phyloP scores from a whole-genome alignment of 2,113 vertebrate genomes.

The Anoura caudifer region DNA sequence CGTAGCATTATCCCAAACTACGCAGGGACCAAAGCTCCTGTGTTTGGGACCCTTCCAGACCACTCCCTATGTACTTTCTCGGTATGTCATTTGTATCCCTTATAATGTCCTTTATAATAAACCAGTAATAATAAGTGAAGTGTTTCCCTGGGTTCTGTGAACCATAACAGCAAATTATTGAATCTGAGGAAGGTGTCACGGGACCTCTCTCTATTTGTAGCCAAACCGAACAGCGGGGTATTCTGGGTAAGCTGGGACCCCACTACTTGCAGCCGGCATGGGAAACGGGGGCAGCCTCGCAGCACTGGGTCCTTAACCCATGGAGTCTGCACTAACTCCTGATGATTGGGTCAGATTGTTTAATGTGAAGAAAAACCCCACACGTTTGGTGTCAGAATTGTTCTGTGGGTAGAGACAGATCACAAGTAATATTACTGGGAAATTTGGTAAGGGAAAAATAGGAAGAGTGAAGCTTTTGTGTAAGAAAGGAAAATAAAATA shows the following conservation, averaged over 20 bases:
- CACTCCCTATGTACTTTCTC: background rate
- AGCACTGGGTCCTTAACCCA: background rate
- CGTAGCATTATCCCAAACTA: background rate
- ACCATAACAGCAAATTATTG: background rate
- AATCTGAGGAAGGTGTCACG: background rate
- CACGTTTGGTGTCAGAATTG: background rate
- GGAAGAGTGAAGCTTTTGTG: background rate
- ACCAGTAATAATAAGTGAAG: background rate
- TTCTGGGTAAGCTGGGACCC: background rate
- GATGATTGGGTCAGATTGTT: background rate
- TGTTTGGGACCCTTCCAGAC: background rate
- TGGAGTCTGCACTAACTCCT: background rate
- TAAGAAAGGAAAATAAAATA: background rate
- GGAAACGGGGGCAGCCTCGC: background rate
- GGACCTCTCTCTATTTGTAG: background rate
- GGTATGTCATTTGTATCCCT: background rate
- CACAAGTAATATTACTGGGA: background rate
- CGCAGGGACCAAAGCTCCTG: background rate
- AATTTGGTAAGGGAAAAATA: background rate
- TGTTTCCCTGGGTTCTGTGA: background rate
- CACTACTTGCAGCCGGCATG: background rate
- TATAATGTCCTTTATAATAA: background rate
- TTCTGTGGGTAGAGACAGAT: background rate
- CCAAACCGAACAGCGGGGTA: background rate
- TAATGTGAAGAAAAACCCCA: background rate